Evolutionary conservation across 64 coral and sea anemone genomes (phyloP), one percentile per base, ranked within the genome.

Genomic region (Dendrophyllia cribrosa): DNA sequence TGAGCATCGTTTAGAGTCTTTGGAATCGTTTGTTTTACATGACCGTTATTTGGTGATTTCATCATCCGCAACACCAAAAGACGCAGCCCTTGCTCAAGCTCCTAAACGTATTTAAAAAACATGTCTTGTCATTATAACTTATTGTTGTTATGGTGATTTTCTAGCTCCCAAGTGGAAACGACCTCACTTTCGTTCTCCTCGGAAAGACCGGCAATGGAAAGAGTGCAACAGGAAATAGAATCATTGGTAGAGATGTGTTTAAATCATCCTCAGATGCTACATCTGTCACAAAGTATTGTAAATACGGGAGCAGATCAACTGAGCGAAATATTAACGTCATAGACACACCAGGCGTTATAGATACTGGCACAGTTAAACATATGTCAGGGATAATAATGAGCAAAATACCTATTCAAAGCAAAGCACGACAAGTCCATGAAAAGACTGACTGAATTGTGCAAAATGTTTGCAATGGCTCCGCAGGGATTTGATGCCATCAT

Each of bases 171-270:
- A 70, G 66, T 70, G 66, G 66, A 24, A 70, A 70, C 22, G 66
- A 70, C n/a, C 64, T 86, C 5, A 86, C 83, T n/a, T 2, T 86
- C 47, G 83, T 52, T 70, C 63, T 86, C 9, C 43, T 86, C 16
- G 83, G 83, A n/a, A 86, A 86, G 44, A 86, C 83, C 4, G 83
- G 83, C 5, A 86, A 70, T 70, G 83, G 83, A 69, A 86, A 86
- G 14, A 86, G 83, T n/a, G 62, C 83, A 1, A 86, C 83, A 65
- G 83, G 43, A n/a, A 86, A 86, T 65, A 48, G 68, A 70, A 86
- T 86, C 13, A 52, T 70, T 70, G 83, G 64, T 6, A 23, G 3
- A 7, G 34, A 86, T 14, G 0, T 3, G 1, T 86, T 86, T 70
- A 9, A 55, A 6, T 48, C 64, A 51, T 16, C 43, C 51, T 14